Evolutionary conservation across 1,140 invertebrate species (phyloP).

Genomic region (Vanessa atalanta): DNA sequence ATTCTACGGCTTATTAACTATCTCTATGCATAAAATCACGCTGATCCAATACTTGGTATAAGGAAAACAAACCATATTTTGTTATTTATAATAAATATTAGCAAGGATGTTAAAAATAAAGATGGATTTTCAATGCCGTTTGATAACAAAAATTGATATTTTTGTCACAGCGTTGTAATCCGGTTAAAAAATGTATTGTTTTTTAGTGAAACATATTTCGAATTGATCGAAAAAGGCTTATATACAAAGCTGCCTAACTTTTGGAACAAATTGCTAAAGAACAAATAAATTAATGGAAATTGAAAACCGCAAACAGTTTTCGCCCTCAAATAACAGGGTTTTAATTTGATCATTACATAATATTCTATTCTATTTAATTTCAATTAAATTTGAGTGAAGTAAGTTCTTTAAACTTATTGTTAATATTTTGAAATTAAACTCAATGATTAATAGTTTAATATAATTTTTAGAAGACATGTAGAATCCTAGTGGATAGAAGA

Average conservation of each 20-base stretch:
- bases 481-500: too few relatives aligned
- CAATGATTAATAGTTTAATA: neutral
- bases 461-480: neutral
- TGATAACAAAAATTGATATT: constrained; percentile 8
- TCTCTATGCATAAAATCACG: too few relatives aligned
- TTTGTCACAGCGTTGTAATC: constrained; percentile 14
- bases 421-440: neutral
- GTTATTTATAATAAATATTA: too few relatives aligned
- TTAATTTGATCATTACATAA: neutral
- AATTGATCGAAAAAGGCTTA: constrained; percentile 32
- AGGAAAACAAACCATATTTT: too few relatives aligned
- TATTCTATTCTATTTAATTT: constrained; percentile 12
- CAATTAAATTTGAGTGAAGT: neutral
- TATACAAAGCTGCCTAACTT: constrained; percentile 18
- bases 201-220: constrained; percentile 11
- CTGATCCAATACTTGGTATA: too few relatives aligned
- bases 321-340: neutral
- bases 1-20: too few relatives aligned
- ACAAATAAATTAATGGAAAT: constrained; percentile 11
- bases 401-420: too few relatives aligned
- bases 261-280: constrained; percentile 21
- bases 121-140: too few relatives aligned
- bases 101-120: too few relatives aligned
- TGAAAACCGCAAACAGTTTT: constrained; percentile 20
- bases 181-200: constrained; percentile 28